These are phyloP conservation scores for Denticeps clupeoides DNA, from an alignment of 2,797 vertebrate species.

Conservation along the genomic window DNA sequence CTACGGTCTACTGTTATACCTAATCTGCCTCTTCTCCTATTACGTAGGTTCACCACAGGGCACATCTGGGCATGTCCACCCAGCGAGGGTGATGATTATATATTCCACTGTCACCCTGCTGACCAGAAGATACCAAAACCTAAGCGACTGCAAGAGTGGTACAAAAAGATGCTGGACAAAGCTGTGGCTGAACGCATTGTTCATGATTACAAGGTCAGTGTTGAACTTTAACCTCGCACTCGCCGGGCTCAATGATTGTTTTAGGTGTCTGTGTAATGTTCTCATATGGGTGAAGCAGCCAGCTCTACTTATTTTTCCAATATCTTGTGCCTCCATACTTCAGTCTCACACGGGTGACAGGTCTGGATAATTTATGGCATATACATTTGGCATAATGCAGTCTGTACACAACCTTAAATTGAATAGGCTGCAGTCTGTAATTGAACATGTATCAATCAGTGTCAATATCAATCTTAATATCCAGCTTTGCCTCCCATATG, in stretches of 20 bases:
- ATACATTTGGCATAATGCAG: too few species aligned
- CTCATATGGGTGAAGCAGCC: too few species aligned
- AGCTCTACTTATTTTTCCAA: too few species aligned
- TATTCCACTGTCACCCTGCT: slow-evolving; percentile 93
- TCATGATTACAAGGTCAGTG: slow-evolving; percentile 88
- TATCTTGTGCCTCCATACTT: too few species aligned
- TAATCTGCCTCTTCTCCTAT: not conserved
- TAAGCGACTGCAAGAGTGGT: slow-evolving; percentile 96
- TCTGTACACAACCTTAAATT: too few species aligned
- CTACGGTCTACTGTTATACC: not conserved
- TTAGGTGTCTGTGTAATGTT: too few species aligned
- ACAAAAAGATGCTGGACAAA: slow-evolving; percentile 98
- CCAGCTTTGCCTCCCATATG: not conserved
- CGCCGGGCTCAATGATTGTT: not conserved
- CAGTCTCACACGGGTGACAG: too few species aligned
- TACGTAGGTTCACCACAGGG: slow-evolving; percentile 78
- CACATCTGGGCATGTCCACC: slow-evolving; percentile 98
- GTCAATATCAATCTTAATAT: too few species aligned
- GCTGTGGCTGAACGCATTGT: slow-evolving; percentile 87
- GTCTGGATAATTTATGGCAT: not conserved
- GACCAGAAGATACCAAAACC: slow-evolving; percentile 98
- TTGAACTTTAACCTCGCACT: not conserved
- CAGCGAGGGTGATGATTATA: slow-evolving; percentile 97
- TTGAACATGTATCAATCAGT: too few species aligned
- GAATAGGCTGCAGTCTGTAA: too few species aligned